phyloP scores from a whole-genome alignment of 2,797 vertebrate genomes.

The Danio albolineatus region DNA sequence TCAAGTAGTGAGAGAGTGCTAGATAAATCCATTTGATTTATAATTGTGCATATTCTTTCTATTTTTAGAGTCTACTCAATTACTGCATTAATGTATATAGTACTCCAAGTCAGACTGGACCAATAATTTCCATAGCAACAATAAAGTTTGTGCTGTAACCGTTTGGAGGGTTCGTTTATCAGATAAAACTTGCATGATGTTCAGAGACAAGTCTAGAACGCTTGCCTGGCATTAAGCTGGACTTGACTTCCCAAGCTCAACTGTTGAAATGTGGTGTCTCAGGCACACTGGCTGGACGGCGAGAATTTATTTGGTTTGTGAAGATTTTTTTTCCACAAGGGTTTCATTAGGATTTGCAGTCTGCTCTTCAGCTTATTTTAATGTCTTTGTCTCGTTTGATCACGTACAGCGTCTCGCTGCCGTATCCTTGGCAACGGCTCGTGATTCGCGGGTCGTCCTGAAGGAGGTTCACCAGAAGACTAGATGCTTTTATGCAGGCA shows the following conservation, averaged over 20 bases:
- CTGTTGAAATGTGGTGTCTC: background rate
- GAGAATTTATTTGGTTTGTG: background rate
- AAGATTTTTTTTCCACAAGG: background rate
- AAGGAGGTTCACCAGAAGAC: background rate
- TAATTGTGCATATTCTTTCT: background rate
- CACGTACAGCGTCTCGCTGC: constrained; percentile 59
- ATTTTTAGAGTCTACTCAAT: background rate
- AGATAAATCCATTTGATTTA: background rate
- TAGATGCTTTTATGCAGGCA: background rate
- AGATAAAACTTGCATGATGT: background rate
- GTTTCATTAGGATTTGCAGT: background rate
- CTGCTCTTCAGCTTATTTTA: background rate
- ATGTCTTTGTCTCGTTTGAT: constrained; percentile 48
- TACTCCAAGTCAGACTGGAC: background rate
- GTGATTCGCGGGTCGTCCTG: constrained; percentile 40
- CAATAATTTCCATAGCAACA: constrained; percentile 39
- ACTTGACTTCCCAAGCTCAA: background rate
- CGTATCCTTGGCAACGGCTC: constrained; percentile 78
- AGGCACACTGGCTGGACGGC: background rate
- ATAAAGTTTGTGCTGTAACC: background rate
- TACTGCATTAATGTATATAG: background rate
- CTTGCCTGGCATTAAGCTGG: background rate
- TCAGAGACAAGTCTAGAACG: background rate
- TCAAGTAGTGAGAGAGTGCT: background rate
- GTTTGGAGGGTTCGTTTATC: constrained; percentile 12